Base-by-base conservation (phyloP, 92 coral and sea anemone genomes). In the Zoanthus sociatus region DNA sequence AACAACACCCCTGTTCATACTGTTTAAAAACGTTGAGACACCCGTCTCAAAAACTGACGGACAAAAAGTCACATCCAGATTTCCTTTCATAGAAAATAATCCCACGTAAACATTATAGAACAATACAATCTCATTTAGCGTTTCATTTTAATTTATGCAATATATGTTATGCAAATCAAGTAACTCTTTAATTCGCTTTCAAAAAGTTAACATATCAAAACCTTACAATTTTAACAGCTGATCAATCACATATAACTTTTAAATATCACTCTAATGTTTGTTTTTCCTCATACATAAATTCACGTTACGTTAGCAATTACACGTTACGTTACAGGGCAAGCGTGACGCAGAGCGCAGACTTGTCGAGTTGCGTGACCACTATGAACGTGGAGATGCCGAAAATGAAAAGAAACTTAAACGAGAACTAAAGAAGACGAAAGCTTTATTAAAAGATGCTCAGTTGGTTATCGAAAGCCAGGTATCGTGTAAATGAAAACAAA, bases 401-500 rank as follows among this genome's bases (percentile, higher is more conserved):
- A 93, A 94, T 15, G 98, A 93, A 75, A 86, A 94, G 63, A 89
- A 93, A 72, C 92, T 95, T 14, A 94, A 92, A 48, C 97, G 98
- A 78, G 99, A 97, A 67, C 93, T 97, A 54, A 97, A 95, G 92
- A 92, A 90, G 86, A 95, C 99, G 31, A 97, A 97, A 86, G 99
- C 99, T 46, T 90, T 97, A 46, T 74, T 97, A 70, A 91, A 95
- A 61, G 99, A 97, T 86, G 95, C 99, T 7, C 99, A 97, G 61
- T 89, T 91, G 10, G 99, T 95, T 3, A 95, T 97, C 45, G 99
- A 97, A 54, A 90, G 91, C 32, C 92, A 93, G 97, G 99, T 94
- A 37, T 56, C 11, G 3, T 9, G 16, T 69, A 37, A 37, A 37
- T 37, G 42, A 37, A 37, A 37, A 37, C 2, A 37, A 37, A 37